Percentiles rank a stretch among this genome's conserved stretches.
Conservation (phyloP, 2,888 invertebrate species). For the Papilio gigon region DNA sequence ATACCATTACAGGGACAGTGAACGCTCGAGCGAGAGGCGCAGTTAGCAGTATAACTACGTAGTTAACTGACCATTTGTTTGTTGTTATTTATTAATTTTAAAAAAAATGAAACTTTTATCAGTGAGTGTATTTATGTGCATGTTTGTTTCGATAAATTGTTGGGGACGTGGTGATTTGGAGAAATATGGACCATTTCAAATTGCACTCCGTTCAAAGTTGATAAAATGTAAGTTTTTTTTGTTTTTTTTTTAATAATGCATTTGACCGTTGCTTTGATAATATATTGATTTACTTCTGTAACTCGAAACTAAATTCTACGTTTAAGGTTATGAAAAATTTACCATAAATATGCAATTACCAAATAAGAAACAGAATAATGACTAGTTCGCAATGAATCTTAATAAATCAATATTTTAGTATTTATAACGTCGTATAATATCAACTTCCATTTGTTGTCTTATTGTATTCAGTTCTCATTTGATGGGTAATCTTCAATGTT, state of each 20-base stretch:
- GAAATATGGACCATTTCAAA: constrained; percentile 69
- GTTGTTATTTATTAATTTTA: constrained; percentile 18
- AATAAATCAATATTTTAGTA: too few species aligned
- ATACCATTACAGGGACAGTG: constrained; percentile 35
- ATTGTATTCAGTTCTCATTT: neutral
- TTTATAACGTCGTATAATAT: neutral
- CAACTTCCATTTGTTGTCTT: neutral
- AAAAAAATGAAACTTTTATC: constrained; percentile 45
- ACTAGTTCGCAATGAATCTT: too few species aligned
- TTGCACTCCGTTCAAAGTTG: constrained; percentile 61
- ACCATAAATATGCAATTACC: too few species aligned
- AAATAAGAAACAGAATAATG: too few species aligned
- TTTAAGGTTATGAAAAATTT: too few species aligned
- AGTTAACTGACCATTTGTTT: constrained; percentile 6
- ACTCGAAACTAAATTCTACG: too few species aligned
- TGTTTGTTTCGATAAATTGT: constrained; percentile 46
- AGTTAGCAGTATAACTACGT: constrained; percentile 11
- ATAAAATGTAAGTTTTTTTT: constrained; percentile 68
- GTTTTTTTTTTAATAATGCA: neutral
- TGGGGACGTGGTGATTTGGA: constrained; percentile 66
- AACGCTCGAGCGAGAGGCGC: neutral
- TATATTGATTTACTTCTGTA: too few species aligned
- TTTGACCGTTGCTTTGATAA: too few species aligned
- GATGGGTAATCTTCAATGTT: neutral
- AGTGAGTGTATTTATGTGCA: constrained; percentile 48